Conservation (phyloP, 2,888 invertebrate genomes). For the Rhagophthalmus giganteus region DNA sequence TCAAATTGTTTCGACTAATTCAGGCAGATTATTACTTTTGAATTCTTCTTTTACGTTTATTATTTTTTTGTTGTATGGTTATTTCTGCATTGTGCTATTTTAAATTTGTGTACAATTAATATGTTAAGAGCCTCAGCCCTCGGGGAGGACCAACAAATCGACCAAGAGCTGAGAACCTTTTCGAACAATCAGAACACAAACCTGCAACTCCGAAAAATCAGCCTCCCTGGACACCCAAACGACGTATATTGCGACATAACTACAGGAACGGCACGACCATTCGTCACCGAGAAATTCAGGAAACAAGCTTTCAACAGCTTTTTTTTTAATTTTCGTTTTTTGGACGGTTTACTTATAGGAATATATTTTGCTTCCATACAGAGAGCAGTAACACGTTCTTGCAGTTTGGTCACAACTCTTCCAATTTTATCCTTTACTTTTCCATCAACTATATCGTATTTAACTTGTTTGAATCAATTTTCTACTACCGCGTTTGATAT, state of each 20-base stretch:
- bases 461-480: conserved; percentile 1
- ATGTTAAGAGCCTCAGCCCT: too few species aligned
- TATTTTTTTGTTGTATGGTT: too few species aligned
- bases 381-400: too few species aligned
- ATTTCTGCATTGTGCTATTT: too few species aligned
- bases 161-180: neutral
- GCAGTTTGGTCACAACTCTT: too few species aligned
- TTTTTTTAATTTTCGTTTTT: too few species aligned
- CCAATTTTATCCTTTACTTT: neutral
- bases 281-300: neutral
- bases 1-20: too few species aligned
- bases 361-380: too few species aligned
- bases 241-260: neutral
- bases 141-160: conserved; percentile 3
- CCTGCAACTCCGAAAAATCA: neutral
- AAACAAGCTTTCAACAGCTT: neutral
- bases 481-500: conserved; percentile 1
- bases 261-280: neutral
- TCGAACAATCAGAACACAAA: neutral
- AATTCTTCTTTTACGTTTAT: too few species aligned
- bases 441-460: neutral
- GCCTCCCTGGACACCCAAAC: neutral
- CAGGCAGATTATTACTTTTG: too few species aligned
- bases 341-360: too few species aligned
- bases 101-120: too few species aligned